Evolutionary conservation across 2,113 vertebrate genomes (phyloP).

Genomic region (Australoheros scitulus): DNA sequence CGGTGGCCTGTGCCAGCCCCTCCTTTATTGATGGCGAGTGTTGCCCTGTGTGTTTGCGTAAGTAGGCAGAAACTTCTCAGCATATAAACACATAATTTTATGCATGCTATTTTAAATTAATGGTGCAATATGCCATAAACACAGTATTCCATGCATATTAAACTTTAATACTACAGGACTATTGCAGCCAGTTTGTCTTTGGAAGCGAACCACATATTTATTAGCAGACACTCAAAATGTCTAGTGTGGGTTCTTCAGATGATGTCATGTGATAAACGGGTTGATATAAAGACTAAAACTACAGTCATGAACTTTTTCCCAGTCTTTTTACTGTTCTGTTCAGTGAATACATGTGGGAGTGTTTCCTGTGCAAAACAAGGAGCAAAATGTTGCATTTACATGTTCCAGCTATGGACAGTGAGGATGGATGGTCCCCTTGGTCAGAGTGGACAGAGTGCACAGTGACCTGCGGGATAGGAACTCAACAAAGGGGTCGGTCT

Average conservation of each 20-base stretch:
- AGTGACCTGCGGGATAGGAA: constrained; percentile 91
- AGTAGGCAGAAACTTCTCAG: constrained; percentile 71
- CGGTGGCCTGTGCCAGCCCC: constrained; percentile 88
- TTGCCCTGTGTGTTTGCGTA: constrained; percentile 90
- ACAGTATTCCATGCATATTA: constrained; percentile 43
- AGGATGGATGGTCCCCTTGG: constrained; percentile 97
- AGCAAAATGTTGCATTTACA: background rate
- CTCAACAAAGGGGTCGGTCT: constrained; percentile 95
- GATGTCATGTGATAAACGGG: constrained; percentile 61
- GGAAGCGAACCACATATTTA: constrained; percentile 57
- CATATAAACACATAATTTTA: constrained; percentile 35
- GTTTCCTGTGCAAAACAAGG: background rate
- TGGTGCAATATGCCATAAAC: constrained; percentile 30
- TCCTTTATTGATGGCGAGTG: constrained; percentile 92
- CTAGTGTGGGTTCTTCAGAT: constrained; percentile 54
- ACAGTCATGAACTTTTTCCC: constrained; percentile 4
- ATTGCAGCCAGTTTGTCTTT: constrained; percentile 55
- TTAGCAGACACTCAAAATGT: constrained; percentile 56
- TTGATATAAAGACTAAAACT: constrained; percentile 31
- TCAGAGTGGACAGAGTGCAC: constrained; percentile 99
- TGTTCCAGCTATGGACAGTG: constrained; percentile 82
- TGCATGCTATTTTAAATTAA: constrained; percentile 40
- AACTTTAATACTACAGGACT: constrained; percentile 53
- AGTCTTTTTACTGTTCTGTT: background rate
- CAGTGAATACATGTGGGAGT: background rate